These are phyloP conservation scores for Salvator merianae DNA, from an alignment of 2,113 vertebrate genomes.

Conservation along the genomic window DNA sequence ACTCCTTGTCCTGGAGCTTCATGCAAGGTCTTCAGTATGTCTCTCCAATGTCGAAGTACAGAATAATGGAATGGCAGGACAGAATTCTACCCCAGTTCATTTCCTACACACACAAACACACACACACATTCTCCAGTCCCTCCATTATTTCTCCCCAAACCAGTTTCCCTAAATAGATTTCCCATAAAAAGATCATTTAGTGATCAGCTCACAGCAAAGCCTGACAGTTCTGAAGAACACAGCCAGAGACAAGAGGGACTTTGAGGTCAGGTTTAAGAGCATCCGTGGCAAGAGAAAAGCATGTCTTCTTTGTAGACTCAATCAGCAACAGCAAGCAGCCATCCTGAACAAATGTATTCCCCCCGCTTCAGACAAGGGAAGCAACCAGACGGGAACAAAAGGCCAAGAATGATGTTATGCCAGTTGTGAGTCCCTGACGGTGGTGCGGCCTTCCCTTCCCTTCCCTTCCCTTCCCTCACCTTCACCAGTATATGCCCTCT, in stretches of 20 bases:
- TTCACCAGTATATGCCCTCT: background rate
- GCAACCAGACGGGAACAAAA: background rate
- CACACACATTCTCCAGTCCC: too few species aligned
- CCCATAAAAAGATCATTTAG: background rate
- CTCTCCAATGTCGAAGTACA: too few species aligned
- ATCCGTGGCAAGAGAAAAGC: background rate
- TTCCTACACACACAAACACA: too few species aligned
- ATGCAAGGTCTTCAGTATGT: too few species aligned
- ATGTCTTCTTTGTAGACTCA: background rate
- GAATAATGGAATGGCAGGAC: too few species aligned
- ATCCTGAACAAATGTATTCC: background rate
- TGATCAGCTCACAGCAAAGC: background rate
- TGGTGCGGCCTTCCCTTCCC: background rate
- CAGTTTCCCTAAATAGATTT: slow-evolving; percentile 12
- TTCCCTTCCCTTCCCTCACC: background rate
- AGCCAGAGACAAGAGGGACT: background rate
- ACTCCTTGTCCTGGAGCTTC: too few species aligned
- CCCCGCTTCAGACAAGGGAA: background rate
- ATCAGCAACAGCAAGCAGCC: background rate
- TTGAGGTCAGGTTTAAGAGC: background rate
- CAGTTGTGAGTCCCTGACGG: background rate
- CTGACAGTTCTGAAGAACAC: background rate
- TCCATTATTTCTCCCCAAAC: background rate
- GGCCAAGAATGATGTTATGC: background rate
- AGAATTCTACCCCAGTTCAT: too few species aligned